Percentiles rank a stretch among this genome's conserved stretches.
Conservation (phyloP, 2,888 invertebrate species). For the Celastrina argiolus region DNA sequence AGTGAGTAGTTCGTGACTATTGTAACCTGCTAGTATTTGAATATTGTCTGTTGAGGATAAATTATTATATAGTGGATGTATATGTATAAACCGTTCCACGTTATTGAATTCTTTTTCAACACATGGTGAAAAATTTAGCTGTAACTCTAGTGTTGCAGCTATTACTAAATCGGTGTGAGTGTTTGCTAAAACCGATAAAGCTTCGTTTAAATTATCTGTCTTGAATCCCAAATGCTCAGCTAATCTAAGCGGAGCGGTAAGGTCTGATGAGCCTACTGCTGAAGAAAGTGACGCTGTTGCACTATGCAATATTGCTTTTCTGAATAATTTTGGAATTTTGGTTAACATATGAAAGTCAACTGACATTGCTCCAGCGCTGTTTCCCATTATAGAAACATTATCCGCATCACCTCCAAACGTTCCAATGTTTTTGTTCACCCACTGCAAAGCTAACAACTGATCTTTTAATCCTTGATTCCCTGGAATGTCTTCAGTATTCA, state of each 20-base stretch:
- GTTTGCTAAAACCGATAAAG: slow-evolving; percentile 37
- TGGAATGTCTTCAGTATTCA: slow-evolving; percentile 39
- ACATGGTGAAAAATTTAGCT: slow-evolving; percentile 29
- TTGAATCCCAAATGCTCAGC: slow-evolving; percentile 40
- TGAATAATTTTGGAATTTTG: slow-evolving; percentile 36
- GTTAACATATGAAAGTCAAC: slow-evolving; percentile 40
- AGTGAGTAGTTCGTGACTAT: slow-evolving; percentile 41
- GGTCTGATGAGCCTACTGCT: slow-evolving; percentile 33
- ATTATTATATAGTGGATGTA: slow-evolving; percentile 40
- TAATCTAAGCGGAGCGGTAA: slow-evolving; percentile 34
- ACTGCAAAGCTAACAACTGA: slow-evolving; percentile 39
- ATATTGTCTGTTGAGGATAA: slow-evolving; percentile 43
- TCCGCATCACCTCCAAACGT: slow-evolving; percentile 45
- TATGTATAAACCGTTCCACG: slow-evolving; percentile 34
- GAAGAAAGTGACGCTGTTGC: slow-evolving; percentile 36
- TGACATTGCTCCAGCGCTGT: slow-evolving; percentile 42
- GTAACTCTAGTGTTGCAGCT: slow-evolving; percentile 30
- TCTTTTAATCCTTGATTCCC: slow-evolving; percentile 48
- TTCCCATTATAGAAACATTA: slow-evolving; percentile 48
- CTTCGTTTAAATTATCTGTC: slow-evolving; percentile 37
- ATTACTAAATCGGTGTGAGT: slow-evolving; percentile 29
- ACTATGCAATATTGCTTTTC: slow-evolving; percentile 41
- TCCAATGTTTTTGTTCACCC: slow-evolving; percentile 44
- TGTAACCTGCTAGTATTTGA: slow-evolving; percentile 50
- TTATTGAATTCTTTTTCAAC: slow-evolving; percentile 31